Base-by-base conservation (phyloP, 2,113 vertebrate genomes). In the Odontesthes bonariensis region DNA sequence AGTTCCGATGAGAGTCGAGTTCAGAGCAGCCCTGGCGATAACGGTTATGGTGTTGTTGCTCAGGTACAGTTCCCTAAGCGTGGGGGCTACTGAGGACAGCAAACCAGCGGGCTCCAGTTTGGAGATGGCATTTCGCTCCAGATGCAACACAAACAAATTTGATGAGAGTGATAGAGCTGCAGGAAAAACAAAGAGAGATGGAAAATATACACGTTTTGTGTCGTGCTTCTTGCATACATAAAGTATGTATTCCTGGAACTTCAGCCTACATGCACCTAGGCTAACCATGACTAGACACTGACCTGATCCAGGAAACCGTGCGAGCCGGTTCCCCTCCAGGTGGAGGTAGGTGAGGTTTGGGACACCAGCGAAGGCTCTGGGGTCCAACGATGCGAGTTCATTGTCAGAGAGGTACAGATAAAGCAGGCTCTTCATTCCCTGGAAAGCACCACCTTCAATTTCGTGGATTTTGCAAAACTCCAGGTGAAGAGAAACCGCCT, bases 341-440 rank as follows among this genome's bases (percentile, higher is more conserved):
- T 97, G 88, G 0, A 98, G 94, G 87, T 98, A 98, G 47, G 92
- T 94, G 5, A 98, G 94, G 19, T 51, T 75, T 0, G 93, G 91
- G 0, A 76, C 87, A 3, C 96, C 96, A 14, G 91, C 52, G 0
- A 99, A 96, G 65, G 92, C 88, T 0, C 84, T 62, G 0, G 94
- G 81, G 0, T 59, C 86, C 85, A 99, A 79, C 3, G 84, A 86
- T 0, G 93, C 93, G 49, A 99, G 94, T 56, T 40, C 83, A 62
- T 98, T 99, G 83, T 96, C 5, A 0, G 95, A 95, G 7, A 99
- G 94, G 89, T 99, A 98, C 62, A 98, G 94, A 79, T 98, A 99
- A n/a, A 96, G 47, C 12, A 98, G 90, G 33, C 73, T 86, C 44
- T 85, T 90, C 94, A 98, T 93, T 1, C 96, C 95, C 0, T 5